These are phyloP conservation scores for Cassiopea xamachana DNA, from an alignment of 30 jellyfish, hydroid and myxozoan species.

Conservation along the genomic window DNA sequence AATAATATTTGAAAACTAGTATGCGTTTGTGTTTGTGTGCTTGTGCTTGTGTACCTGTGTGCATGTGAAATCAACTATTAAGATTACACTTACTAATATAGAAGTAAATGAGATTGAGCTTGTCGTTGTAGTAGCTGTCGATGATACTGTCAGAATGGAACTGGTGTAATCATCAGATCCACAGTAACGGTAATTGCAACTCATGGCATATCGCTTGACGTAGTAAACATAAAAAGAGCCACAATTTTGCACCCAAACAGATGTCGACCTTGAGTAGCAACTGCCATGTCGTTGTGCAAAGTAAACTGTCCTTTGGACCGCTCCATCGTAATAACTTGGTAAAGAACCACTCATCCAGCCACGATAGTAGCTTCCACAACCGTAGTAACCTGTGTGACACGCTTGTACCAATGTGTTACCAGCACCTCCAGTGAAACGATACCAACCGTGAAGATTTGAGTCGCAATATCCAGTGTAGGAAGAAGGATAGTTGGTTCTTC, in stretches of 20 bases:
- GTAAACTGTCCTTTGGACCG: slow-evolving; percentile 11
- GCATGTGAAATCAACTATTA: too few species aligned
- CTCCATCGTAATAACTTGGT: slow-evolving; percentile 58
- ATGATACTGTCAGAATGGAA: neutral
- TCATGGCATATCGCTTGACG: neutral
- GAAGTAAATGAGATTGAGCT: too few species aligned
- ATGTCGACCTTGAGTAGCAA: slow-evolving; percentile 19
- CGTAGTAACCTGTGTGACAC: neutral
- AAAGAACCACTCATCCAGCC: slow-evolving; percentile 54
- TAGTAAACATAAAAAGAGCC: slow-evolving; percentile 37
- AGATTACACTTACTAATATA: too few species aligned
- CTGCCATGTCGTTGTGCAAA: slow-evolving; percentile 25
- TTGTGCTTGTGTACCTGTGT: too few species aligned
- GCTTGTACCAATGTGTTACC: slow-evolving; percentile 1
- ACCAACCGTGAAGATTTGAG: slow-evolving; percentile 47
- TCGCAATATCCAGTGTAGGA: neutral
- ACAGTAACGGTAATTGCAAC: slow-evolving; percentile 46
- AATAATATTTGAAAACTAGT: too few species aligned
- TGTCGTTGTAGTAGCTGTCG: too few species aligned
- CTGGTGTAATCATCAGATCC: neutral
- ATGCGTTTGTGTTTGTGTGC: too few species aligned
- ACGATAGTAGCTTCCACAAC: slow-evolving; percentile 19
- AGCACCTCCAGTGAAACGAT: slow-evolving; percentile 47
- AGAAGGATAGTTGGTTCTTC: neutral
- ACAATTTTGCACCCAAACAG: slow-evolving; percentile 37